Evolutionary conservation across 2,113 vertebrate species (phyloP).

Genomic region (Limanda limanda): DNA sequence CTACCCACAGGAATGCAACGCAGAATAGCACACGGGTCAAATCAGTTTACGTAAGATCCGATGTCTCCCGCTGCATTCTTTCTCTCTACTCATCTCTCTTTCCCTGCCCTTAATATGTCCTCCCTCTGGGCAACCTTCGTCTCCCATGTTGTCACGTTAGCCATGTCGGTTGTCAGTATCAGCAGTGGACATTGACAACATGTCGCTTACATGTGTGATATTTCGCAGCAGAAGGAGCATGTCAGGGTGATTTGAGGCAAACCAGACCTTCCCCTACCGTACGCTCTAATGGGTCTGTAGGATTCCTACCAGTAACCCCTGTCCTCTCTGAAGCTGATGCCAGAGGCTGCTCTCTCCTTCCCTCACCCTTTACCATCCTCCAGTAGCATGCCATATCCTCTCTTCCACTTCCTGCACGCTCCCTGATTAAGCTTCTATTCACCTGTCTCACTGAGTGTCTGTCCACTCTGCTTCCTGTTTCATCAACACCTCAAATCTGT

Average conservation of each 20-base stretch:
- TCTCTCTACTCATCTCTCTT: constrained; percentile 40
- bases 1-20: constrained; percentile 20
- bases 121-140: constrained; percentile 32
- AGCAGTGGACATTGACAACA: constrained; percentile 24
- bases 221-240: background rate
- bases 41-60: constrained; percentile 11
- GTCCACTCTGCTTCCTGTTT: background rate
- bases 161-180: constrained; percentile 1
- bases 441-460: background rate
- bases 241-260: constrained; percentile 38
- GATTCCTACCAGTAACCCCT: constrained; percentile 82
- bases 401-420: constrained; percentile 34
- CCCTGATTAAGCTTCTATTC: constrained; percentile 48
- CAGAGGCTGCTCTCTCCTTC: constrained; percentile 90
- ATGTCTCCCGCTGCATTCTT: constrained; percentile 40
- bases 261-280: background rate
- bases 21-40: constrained; percentile 20
- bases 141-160: constrained; percentile 50
- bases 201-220: constrained; percentile 12
- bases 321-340: constrained; percentile 98
- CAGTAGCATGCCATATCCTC: constrained; percentile 65
- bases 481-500: background rate
- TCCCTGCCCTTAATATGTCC: constrained; percentile 34
- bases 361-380: constrained; percentile 58
- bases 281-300: constrained; percentile 47